phyloP scores from a whole-genome alignment of 2,797 vertebrate genomes.

The Syngnathus acus region DNA sequence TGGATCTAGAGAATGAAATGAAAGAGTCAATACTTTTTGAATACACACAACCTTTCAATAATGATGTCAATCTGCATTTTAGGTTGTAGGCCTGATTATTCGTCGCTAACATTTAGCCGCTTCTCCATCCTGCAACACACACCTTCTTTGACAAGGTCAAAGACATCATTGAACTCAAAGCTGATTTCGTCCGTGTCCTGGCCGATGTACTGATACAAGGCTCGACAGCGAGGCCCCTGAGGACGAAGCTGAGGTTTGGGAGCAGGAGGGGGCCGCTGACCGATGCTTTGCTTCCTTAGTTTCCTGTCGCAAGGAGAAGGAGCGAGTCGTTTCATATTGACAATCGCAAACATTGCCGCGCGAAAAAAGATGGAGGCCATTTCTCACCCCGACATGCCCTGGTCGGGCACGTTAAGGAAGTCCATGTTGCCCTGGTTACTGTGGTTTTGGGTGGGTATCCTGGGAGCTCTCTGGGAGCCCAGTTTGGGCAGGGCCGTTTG shows the following conservation, averaged over 20 bases:
- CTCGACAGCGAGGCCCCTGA: slow-evolving; percentile 74
- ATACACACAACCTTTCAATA: too few relatives aligned
- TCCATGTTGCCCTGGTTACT: slow-evolving; percentile 75
- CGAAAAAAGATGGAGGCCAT: neutral
- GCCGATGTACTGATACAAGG: slow-evolving; percentile 84
- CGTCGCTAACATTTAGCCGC: neutral
- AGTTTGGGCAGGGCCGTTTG: slow-evolving; percentile 57
- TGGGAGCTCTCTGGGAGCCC: slow-evolving; percentile 41
- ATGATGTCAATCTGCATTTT: neutral
- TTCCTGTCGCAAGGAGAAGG: slow-evolving; percentile 56
- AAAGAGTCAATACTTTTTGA: too few relatives aligned
- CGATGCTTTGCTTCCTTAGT: slow-evolving; percentile 81
- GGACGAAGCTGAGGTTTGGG: slow-evolving; percentile 73
- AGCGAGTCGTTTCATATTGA: neutral
- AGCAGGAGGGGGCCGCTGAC: slow-evolving; percentile 77
- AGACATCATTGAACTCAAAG: slow-evolving; percentile 81
- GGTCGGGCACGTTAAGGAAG: slow-evolving; percentile 93
- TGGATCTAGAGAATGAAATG: slow-evolving; percentile 63
- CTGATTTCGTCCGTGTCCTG: slow-evolving; percentile 94
- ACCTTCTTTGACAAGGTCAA: slow-evolving; percentile 89
- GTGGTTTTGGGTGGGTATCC: slow-evolving; percentile 37
- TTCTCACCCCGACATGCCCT: slow-evolving; percentile 91
- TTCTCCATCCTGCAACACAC: slow-evolving; percentile 10
- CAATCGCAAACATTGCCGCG: neutral
- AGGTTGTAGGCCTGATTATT: too few relatives aligned